These are phyloP conservation scores for Corythucha ciliata DNA, from an alignment of 2,888 invertebrate species.

Conservation along the genomic window DNA sequence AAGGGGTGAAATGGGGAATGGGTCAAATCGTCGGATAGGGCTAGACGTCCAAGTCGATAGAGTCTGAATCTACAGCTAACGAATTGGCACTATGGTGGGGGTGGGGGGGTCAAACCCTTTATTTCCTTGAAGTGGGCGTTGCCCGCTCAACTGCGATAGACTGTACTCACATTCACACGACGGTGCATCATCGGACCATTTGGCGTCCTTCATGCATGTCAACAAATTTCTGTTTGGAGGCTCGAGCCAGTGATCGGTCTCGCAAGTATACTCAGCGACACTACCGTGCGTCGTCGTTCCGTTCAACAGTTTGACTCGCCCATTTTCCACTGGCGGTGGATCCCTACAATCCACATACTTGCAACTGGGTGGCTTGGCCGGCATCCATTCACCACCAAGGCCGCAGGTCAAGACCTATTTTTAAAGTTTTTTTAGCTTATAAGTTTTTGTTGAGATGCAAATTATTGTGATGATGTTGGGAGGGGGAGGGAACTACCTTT, in stretches of 20 bases:
- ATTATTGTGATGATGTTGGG: background rate
- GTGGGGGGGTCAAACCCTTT: too few species aligned
- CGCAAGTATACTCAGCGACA: constrained; percentile 67
- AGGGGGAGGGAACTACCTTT: constrained; percentile 50
- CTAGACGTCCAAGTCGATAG: background rate
- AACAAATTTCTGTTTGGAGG: constrained; percentile 55
- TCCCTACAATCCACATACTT: constrained; percentile 80
- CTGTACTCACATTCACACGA: constrained; percentile 65
- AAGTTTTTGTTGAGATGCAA: background rate
- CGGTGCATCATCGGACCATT: constrained; percentile 78
- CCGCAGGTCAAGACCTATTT: constrained; percentile 66
- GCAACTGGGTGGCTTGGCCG: constrained; percentile 67
- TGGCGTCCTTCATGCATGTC: constrained; percentile 70
- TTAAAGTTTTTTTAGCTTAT: background rate
- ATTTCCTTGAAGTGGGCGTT: too few species aligned
- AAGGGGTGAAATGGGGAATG: background rate
- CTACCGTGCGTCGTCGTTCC: constrained; percentile 74
- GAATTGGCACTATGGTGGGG: too few species aligned
- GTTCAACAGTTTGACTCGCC: constrained; percentile 60
- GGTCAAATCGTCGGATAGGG: background rate
- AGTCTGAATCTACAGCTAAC: background rate
- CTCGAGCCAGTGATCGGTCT: constrained; percentile 71
- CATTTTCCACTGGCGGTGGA: constrained; percentile 69
- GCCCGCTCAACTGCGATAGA: background rate
- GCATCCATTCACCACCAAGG: constrained; percentile 80